phyloP scores from a whole-genome alignment of 2,797 vertebrate genomes.

The Smutsia temminckii region DNA sequence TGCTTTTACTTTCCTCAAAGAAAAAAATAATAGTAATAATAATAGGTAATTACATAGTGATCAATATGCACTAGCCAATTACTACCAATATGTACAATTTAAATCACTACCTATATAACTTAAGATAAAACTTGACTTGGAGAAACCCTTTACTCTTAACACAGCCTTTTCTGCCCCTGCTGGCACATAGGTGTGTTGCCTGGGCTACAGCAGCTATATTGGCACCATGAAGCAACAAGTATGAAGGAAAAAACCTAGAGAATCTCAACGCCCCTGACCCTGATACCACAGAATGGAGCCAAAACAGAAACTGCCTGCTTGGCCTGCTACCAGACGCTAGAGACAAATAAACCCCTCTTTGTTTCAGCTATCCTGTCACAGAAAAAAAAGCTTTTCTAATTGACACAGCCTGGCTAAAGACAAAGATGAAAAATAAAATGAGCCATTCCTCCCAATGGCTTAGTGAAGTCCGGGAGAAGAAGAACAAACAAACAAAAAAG shows the following conservation, averaged over 20 bases:
- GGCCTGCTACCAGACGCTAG: background rate
- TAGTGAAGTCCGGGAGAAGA: background rate
- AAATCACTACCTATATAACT: background rate
- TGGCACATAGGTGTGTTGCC: too few relatives aligned
- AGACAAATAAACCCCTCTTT: background rate
- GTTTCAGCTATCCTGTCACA: background rate
- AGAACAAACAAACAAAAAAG: background rate
- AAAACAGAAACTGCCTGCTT: background rate
- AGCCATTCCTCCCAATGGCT: background rate
- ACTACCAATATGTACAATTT: background rate
- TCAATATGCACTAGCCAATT: too few relatives aligned
- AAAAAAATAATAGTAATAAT: background rate
- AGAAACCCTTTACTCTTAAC: background rate
- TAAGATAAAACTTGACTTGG: background rate
- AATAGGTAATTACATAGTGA: background rate
- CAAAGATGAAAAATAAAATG: background rate
- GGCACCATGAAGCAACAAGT: background rate
- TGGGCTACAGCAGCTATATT: background rate
- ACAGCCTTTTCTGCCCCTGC: background rate
- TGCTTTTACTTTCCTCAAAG: background rate
- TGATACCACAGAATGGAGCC: background rate
- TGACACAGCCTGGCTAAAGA: background rate
- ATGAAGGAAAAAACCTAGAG: background rate
- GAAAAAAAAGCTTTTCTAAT: background rate
- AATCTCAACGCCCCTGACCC: background rate